Percentiles rank a stretch among this genome's conserved stretches.
Conservation (phyloP, 2,888 invertebrate species). For the Merodon equestris region DNA sequence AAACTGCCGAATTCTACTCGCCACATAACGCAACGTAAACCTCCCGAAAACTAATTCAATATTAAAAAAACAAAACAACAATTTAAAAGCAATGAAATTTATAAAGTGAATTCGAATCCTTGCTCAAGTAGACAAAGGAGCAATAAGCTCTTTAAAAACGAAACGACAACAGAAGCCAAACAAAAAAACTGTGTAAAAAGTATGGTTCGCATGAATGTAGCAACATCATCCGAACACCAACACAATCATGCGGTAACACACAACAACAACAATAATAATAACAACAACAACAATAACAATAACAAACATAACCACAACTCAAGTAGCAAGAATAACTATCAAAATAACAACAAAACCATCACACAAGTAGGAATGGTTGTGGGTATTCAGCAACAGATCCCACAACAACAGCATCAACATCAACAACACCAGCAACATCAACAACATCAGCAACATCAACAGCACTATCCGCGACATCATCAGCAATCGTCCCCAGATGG, state of each 20-base stretch:
- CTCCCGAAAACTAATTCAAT: not conserved
- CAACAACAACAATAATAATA: slow-evolving; percentile 50
- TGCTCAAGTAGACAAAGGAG: slow-evolving; percentile 37
- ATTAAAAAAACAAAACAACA: slow-evolving; percentile 1
- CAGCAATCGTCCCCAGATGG: slow-evolving; percentile 76
- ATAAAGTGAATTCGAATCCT: slow-evolving; percentile 34
- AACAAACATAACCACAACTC: slow-evolving; percentile 38
- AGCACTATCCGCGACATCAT: slow-evolving; percentile 67
- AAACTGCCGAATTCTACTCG: slow-evolving; percentile 61
- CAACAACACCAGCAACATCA: slow-evolving; percentile 65
- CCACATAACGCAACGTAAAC: slow-evolving; percentile 54
- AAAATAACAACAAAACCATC: slow-evolving; percentile 66
- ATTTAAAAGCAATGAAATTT: slow-evolving; percentile 34
- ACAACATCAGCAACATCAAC: slow-evolving; percentile 62
- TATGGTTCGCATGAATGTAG: slow-evolving; percentile 78
- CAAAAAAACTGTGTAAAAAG: slow-evolving; percentile 47
- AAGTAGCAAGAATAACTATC: slow-evolving; percentile 55
- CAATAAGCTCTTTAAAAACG: not conserved
- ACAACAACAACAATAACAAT: slow-evolving; percentile 33
- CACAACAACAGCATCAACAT: slow-evolving; percentile 67
- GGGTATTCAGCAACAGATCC: slow-evolving; percentile 62
- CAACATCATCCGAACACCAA: slow-evolving; percentile 72
- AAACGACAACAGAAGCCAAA: not conserved
- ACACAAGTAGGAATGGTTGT: slow-evolving; percentile 67
- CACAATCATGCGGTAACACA: slow-evolving; percentile 65